Evolutionary conservation across 2,113 vertebrate species (phyloP).

Genomic region (Lota lota): DNA sequence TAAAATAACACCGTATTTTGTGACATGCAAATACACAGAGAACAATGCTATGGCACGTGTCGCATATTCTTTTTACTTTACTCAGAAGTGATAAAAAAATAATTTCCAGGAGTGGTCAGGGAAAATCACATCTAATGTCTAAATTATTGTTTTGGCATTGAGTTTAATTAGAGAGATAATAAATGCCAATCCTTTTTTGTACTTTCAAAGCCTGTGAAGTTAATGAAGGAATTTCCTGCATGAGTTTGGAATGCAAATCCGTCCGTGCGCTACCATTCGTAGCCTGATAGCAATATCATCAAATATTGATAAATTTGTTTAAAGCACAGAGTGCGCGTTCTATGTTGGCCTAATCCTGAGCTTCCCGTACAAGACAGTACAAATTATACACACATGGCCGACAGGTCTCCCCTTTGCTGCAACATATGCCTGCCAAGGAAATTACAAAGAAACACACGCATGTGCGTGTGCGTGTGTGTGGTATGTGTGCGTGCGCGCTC

Average conservation of each 20-base stretch:
- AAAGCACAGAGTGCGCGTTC: slow-evolving; percentile 58
- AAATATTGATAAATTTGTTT: slow-evolving; percentile 76
- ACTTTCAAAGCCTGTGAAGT: slow-evolving; percentile 32
- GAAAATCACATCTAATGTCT: too few species aligned
- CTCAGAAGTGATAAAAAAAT: slow-evolving; percentile 17
- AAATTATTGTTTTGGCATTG: too few species aligned
- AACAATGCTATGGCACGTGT: neutral
- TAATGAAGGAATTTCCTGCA: slow-evolving; percentile 54
- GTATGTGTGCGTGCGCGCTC: too few species aligned
- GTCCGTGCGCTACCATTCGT: slow-evolving; percentile 59
- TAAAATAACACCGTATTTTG: too few species aligned
- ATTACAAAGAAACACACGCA: too few species aligned
- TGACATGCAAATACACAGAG: neutral
- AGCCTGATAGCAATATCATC: slow-evolving; percentile 68
- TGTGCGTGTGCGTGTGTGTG: too few species aligned
- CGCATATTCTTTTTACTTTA: neutral
- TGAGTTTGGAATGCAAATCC: slow-evolving; percentile 70
- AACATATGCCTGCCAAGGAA: slow-evolving; percentile 43
- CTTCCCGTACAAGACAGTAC: slow-evolving; percentile 60
- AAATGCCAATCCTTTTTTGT: too few species aligned
- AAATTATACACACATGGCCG: slow-evolving; percentile 68
- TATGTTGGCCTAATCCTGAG: slow-evolving; percentile 62
- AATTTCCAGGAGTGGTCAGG: too few species aligned
- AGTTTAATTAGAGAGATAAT: too few species aligned
- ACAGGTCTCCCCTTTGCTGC: slow-evolving; percentile 64